Percentiles rank a stretch among this genome's conserved stretches.
Evolutionary conservation across 2,113 vertebrate species (phyloP).

Genomic region (Poicephalus gulielmi): DNA sequence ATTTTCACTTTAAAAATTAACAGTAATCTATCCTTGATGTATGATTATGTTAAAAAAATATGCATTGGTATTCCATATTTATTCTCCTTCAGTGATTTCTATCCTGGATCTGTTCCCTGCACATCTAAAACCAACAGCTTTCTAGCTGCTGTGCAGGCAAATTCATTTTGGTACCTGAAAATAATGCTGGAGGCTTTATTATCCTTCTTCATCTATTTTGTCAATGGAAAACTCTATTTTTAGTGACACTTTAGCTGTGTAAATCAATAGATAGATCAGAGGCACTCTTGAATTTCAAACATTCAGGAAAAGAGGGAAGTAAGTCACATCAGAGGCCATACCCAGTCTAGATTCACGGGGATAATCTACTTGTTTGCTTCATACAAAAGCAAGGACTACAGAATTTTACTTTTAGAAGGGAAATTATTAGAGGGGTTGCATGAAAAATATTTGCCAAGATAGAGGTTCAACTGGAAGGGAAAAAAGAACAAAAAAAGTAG

Average conservation of each 20-base stretch:
- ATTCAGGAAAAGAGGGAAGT: neutral
- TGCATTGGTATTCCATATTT: neutral
- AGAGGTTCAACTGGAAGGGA: neutral
- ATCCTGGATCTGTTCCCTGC: neutral
- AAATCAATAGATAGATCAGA: neutral
- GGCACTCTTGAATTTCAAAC: neutral
- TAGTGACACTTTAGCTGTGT: neutral
- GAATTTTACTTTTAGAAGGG: neutral
- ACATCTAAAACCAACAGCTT: neutral
- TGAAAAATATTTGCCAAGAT: neutral
- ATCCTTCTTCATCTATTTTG: neutral
- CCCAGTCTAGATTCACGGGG: accelerated
- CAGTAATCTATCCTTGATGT: neutral
- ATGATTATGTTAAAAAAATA: neutral
- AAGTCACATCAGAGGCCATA: neutral
- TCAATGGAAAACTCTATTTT: neutral
- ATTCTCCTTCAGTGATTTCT: neutral
- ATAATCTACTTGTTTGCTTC: neutral
- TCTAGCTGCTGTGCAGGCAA: neutral
- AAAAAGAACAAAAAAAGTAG: neutral
- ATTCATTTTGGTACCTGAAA: neutral
- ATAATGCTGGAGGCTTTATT: neutral
- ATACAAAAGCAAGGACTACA: neutral
- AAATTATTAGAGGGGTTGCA: neutral
- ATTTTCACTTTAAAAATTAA: neutral